Base-by-base conservation (phyloP, 1,140 invertebrate species). In the Rhagoletis zephyria region DNA sequence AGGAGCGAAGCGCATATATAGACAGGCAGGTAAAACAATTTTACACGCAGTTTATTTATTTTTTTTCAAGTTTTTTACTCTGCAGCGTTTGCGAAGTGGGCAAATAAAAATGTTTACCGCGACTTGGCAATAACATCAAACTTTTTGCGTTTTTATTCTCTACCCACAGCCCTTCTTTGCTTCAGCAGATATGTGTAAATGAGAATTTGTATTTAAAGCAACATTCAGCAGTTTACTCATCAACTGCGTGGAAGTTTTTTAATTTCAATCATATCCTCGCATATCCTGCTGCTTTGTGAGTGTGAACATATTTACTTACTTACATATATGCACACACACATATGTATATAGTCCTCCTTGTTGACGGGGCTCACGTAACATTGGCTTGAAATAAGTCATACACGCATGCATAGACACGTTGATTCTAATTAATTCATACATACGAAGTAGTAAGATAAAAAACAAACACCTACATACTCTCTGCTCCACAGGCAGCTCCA, bases 371-470 rank as follows among this genome's bases (percentile, higher is more conserved):
- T 14, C 7, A 16, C 61, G 48, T n/a, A 59, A 81, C 14, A 19
- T 81, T 81, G 48, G 3, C 74, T 89, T 89, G 88, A 65, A 89
- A 91, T n/a, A 91, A 91, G 90, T 91, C 91, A 91, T 89, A 91
- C 90, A 92, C 91, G 90, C 91, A 88, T 90, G 87, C 87, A 87
- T 64, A 87, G 87, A 89, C 89, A 90, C 89, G 89, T 89, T 90
- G 90, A 91, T 92, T 92, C 91, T 92, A 92, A 92, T 92, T 90
- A 91, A 92, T 90, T 87, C 90, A 88, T 88, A 81, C 74, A 56
- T 81, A 81, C 74, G 48, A 16, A 12, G 4, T 56, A 45, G 16
- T 81, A 89, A 87, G 2, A 74, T n/a, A 87, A 14, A 87, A 67
- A 67, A 30, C 16, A 81, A 81, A 81, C 51, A 16, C 14, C 4